Percentiles rank a stretch among this genome's conserved stretches.
Conservation (phyloP, 2,113 vertebrate species). For the Odocoileus virginianus region DNA sequence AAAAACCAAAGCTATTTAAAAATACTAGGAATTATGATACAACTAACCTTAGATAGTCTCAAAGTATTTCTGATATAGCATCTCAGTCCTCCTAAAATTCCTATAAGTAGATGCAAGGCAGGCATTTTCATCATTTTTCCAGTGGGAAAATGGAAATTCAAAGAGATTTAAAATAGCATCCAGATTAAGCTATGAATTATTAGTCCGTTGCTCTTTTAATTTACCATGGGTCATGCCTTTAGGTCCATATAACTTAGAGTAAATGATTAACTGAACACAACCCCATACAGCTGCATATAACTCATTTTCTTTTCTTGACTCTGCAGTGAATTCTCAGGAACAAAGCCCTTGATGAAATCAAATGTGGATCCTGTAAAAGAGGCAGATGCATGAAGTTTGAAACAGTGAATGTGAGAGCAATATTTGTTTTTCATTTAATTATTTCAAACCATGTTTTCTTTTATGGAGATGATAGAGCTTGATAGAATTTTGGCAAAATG, state of each 20-base stretch:
- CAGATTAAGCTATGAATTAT: neutral
- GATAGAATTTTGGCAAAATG: neutral
- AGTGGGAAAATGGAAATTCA: conserved; percentile 18
- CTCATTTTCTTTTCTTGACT: neutral
- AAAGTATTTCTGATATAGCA: neutral
- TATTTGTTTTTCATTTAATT: neutral
- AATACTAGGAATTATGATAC: conserved; percentile 1
- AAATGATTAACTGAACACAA: neutral
- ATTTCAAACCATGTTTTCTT: neutral
- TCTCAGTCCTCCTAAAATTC: neutral
- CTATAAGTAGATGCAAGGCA: neutral
- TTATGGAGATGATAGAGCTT: neutral
- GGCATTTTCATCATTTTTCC: neutral
- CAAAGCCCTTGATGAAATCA: neutral
- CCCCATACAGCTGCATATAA: neutral
- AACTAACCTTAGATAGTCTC: neutral
- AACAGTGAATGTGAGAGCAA: neutral
- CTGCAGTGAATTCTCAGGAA: neutral
- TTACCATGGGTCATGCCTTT: neutral
- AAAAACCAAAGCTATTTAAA: conserved; percentile 2
- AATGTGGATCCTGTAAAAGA: neutral
- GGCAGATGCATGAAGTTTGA: neutral
- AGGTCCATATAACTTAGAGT: neutral
- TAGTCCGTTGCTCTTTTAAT: neutral
- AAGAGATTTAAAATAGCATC: neutral